Evolutionary conservation across 1,140 invertebrate species (phyloP).

Genomic region (Psilanteris sp.): DNA sequence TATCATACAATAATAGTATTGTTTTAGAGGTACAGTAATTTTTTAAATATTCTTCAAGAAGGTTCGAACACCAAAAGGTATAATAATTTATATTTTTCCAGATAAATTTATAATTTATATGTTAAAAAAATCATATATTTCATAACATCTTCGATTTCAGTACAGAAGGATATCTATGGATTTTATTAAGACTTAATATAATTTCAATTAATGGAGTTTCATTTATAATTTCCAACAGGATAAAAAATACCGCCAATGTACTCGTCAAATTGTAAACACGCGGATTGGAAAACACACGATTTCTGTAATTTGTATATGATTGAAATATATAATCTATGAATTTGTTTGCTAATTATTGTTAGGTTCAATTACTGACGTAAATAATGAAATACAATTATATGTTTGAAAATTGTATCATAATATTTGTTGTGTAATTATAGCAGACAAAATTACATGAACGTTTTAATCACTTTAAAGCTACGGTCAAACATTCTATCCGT

Average conservation of each 20-base stretch:
- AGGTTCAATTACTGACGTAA: constrained; percentile 25
- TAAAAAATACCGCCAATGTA: neutral
- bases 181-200: too few relatives aligned
- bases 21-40: too few relatives aligned
- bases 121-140: too few relatives aligned
- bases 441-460: constrained; percentile 12
- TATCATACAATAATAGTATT: too few relatives aligned
- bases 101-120: too few relatives aligned
- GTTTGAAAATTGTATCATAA: constrained; percentile 34
- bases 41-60: too few relatives aligned
- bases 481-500: constrained; percentile 14
- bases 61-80: too few relatives aligned
- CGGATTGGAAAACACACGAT: neutral
- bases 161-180: too few relatives aligned
- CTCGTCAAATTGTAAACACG: constrained; percentile 2
- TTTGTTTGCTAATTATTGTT: constrained; percentile 28
- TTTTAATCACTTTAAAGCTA: constrained; percentile 26
- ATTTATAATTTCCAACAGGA: too few relatives aligned
- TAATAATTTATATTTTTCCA: too few relatives aligned
- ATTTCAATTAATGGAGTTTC: too few relatives aligned
- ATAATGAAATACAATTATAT: constrained; percentile 39
- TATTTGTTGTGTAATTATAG: constrained; percentile 35
- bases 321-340: constrained; percentile 13
- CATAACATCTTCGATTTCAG: too few relatives aligned
- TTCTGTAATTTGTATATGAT: constrained; percentile 7